These are phyloP conservation scores for Acipenser oxyrinchus DNA, from an alignment of 2,797 vertebrate species.

Conservation along the genomic window DNA sequence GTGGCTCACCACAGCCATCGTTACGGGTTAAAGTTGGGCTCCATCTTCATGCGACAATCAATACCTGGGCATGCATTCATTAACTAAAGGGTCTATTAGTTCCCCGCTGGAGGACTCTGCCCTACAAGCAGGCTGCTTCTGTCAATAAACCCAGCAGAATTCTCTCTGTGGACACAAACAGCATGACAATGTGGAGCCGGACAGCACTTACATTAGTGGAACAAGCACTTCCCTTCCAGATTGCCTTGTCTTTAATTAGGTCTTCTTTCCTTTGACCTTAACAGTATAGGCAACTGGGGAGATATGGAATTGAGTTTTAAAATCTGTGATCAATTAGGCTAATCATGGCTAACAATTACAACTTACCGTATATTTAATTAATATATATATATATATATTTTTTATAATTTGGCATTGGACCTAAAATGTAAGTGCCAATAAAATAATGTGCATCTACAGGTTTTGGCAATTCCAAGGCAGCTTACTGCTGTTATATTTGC, in stretches of 20 bases:
- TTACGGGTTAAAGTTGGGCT: no score
- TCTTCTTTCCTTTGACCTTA: neutral
- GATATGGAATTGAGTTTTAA: neutral
- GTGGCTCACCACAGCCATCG: no score
- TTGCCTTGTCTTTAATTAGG: neutral
- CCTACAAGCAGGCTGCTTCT: neutral
- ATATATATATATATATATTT: no score
- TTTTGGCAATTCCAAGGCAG: no score
- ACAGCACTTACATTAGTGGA: neutral
- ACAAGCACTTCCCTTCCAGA: neutral
- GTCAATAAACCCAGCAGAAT: constrained; percentile 2
- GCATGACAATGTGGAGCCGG: neutral
- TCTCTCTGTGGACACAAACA: neutral
- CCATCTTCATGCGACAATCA: neutral
- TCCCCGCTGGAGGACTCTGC: neutral
- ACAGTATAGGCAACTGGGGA: neutral
- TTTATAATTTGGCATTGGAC: no score
- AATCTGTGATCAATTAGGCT: no score
- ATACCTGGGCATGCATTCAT: constrained; percentile 9
- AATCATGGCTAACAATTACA: no score
- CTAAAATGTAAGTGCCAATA: no score
- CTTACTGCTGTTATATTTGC: no score
- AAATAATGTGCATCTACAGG: no score
- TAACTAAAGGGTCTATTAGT: neutral
- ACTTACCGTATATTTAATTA: no score